Base-by-base conservation (phyloP, 2,888 invertebrate species). In the Oxyteleia sp. region DNA sequence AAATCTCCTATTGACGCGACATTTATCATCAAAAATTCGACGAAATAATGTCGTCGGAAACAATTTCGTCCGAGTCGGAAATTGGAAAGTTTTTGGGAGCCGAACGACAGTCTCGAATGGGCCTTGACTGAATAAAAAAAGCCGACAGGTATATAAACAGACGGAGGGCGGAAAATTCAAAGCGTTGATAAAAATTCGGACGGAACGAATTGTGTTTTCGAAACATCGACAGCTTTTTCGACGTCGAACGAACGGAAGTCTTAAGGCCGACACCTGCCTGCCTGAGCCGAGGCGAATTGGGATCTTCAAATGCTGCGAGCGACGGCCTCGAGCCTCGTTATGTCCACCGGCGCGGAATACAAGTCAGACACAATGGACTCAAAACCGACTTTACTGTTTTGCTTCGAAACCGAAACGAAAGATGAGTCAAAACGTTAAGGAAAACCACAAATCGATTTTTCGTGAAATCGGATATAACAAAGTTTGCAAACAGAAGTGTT, bases 141-240 rank as follows among this genome's bases (percentile, higher is more conserved):
- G 53, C 80, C 80, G 66, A 66, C 72, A 80, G 72, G 72, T 72
- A 80, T 76, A 23, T 49, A 79, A 57, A 79, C 61, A 64, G 45
- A 66, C 20, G 59, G 51, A 53, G 35, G 74, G 68, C 51, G 69
- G 74, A 75, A 79, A 79, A 74, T 74, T 69, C 66, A 49, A 72
- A 45, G 51, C 82, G 80, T 84, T 88, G 89, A 92, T 92, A 90
- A 89, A 86, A 88, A 91, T 90, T 85, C 87, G 69, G 57, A 88
- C 84, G 91, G 90, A 92, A 92, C 92, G 90, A 92, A 93, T 92
- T 53, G 87, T 91, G 91, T 91, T 91, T 91, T 91, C 89, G 87
- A 91, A 92, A 91, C 89, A 91, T 55, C 83, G 85, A 84, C 86
- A 85, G 86, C 86, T 86, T 89, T 87, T 84, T 75, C 66, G 82